These are phyloP conservation scores for Lutra lutra DNA, from an alignment of 2,797 vertebrate genomes.

Conservation along the genomic window DNA sequence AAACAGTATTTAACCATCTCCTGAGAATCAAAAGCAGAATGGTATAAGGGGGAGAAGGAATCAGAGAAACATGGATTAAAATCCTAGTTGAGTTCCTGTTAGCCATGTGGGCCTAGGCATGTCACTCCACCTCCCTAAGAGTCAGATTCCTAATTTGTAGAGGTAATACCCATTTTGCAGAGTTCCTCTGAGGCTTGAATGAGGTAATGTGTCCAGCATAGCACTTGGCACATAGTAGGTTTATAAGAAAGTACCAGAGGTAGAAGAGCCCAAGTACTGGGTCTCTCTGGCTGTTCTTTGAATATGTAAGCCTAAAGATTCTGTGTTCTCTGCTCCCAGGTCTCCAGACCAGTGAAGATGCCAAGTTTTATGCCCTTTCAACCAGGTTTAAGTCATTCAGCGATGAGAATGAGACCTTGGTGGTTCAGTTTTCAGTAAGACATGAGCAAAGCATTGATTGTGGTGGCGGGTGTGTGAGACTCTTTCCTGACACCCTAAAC, in stretches of 20 bases:
- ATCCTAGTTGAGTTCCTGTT: background rate
- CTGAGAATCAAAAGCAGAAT: slow-evolving; percentile 17
- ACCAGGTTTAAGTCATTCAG: slow-evolving; percentile 90
- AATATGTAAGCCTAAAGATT: background rate
- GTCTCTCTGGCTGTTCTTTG: background rate
- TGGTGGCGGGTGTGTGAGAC: slow-evolving; percentile 90
- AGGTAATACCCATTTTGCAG: background rate
- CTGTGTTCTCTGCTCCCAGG: slow-evolving; percentile 77
- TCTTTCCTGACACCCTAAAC: slow-evolving; percentile 90
- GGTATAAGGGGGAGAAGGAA: background rate
- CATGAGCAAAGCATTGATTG: slow-evolving; percentile 92
- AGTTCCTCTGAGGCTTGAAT: background rate
- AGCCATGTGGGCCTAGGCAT: background rate
- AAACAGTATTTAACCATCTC: background rate
- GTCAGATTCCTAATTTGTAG: background rate
- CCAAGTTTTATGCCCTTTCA: slow-evolving; percentile 89
- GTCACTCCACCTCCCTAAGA: background rate
- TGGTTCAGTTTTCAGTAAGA: slow-evolving; percentile 91
- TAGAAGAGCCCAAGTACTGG: background rate
- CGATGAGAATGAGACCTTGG: slow-evolving; percentile 89
- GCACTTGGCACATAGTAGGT: background rate
- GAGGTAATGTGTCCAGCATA: background rate
- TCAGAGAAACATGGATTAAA: background rate
- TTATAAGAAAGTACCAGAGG: background rate
- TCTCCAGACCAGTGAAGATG: slow-evolving; percentile 91